Percentiles rank a stretch among this genome's conserved stretches.
Conservation (phyloP, 2,113 vertebrate genomes). For the Tetrao urogallus region DNA sequence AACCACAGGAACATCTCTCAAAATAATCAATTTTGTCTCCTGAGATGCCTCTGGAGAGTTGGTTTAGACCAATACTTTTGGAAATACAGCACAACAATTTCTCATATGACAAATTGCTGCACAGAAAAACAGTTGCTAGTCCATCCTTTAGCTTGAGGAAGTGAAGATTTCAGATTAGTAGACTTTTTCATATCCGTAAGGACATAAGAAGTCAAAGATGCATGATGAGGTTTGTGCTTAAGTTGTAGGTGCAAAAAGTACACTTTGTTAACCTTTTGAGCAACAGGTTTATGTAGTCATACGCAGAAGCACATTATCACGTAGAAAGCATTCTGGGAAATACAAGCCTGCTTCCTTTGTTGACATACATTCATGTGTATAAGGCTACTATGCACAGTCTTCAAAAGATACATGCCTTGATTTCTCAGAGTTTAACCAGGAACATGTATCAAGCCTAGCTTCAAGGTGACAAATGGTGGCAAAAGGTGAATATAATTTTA, state of each 20-base stretch:
- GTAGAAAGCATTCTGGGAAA: constrained; percentile 4
- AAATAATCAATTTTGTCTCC: constrained; percentile 2
- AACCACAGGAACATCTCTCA: neutral
- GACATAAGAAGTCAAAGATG: constrained; percentile 18
- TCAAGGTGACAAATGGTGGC: constrained; percentile 53
- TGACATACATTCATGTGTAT: neutral
- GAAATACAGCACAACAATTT: constrained; percentile 9
- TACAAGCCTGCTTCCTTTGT: neutral
- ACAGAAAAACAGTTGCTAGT: neutral
- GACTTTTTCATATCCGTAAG: neutral
- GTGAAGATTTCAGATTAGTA: constrained; percentile 4
- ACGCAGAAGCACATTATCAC: constrained; percentile 1
- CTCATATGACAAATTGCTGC: neutral
- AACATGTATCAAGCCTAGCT: constrained; percentile 16
- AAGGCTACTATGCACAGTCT: neutral
- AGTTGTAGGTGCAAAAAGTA: neutral
- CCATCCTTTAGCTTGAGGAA: neutral
- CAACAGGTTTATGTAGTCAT: neutral
- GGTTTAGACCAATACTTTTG: neutral
- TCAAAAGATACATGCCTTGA: constrained; percentile 6
- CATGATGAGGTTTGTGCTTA: constrained; percentile 2
- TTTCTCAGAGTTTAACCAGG: constrained; percentile 11
- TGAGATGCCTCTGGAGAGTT: neutral
- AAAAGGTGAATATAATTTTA: constrained; percentile 58
- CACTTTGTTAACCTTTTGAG: constrained; percentile 3